Conservation (phyloP, 2,888 invertebrate species). For the Tetragonisca angustula region DNA sequence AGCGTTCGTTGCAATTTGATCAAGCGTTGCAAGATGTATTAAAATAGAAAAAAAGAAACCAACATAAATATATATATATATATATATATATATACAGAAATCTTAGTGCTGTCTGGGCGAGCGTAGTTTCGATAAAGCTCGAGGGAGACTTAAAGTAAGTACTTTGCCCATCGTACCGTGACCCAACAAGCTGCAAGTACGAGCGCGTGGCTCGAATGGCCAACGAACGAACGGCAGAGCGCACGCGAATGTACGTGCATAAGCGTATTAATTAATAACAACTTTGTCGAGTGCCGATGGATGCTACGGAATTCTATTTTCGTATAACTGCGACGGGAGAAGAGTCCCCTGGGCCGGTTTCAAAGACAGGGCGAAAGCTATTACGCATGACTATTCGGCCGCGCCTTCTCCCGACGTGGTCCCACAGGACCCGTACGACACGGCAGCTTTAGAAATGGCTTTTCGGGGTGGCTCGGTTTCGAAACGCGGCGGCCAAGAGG, state of each 20-base stretch:
- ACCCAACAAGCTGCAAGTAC: not conserved
- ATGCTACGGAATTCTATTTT: constrained; percentile 50
- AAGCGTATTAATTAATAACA: constrained; percentile 42
- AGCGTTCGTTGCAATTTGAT: no score
- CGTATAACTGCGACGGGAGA: constrained; percentile 21
- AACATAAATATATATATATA: no score
- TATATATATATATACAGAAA: not conserved
- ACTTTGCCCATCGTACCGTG: not conserved
- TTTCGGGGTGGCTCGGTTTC: constrained; percentile 62
- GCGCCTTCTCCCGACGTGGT: constrained; percentile 67
- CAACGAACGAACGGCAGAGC: not conserved
- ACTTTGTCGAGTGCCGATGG: not conserved
- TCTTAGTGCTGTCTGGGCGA: not conserved
- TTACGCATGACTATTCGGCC: constrained; percentile 54
- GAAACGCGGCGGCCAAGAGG: constrained; percentile 68
- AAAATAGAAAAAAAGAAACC: no score
- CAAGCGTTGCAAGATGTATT: no score
- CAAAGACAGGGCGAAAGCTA: constrained; percentile 52
- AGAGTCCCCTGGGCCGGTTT: constrained; percentile 49
- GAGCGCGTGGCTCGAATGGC: not conserved
- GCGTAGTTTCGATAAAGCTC: not conserved
- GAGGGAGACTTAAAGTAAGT: not conserved
- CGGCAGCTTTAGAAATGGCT: constrained; percentile 55
- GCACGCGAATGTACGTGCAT: not conserved
- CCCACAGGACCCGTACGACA: constrained; percentile 42